Evolutionary conservation across 2,888 invertebrate genomes (phyloP), one percentile per base, ranked within the genome.

Genomic region (Mylabris sibirica): DNA sequence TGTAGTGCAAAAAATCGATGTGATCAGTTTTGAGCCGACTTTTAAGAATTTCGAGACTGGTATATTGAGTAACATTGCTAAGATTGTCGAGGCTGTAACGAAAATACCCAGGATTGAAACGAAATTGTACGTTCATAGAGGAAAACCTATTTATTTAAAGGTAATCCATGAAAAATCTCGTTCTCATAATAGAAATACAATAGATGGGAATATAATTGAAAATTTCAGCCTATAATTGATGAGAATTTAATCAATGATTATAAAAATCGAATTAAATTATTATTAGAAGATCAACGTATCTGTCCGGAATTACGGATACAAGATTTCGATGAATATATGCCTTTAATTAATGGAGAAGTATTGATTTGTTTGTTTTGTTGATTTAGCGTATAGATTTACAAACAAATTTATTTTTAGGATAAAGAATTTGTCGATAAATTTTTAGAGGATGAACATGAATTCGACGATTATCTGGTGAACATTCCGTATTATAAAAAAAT

Each of bases 311-410:
- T 91, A 24, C 87, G 93, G 63, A 85, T 93, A 12, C 90, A 91
- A 81, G 93, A 94, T 82, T 94, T 96, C 81, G 94, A 95, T 81
- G 90, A 92, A 72, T 96, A 94, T 80, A 88, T 92, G 70, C 89
- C 90, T 73, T 84, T 95, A 30, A 89, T 95, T 63, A 92, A 93
- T 78, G 93, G 93, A 17, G 49, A 49, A 20, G 49, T 49, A 41
- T 14, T 14, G 14, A 35, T 35, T n/a, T 11, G 12, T 1, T 35
- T 49, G 6, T 20, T 49, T 20, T 49, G 6, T 17, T 9, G 8
- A 49, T 49, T 49, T 20, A 0, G 1, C 35, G 3, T 30, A 2
- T 4, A 5, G 12, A 35, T 11, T 35, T 35, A n/a, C n/a, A n/a
- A 9, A 35, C 12, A 0, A 8, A 35, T 12, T 11, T 3, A n/a